phyloP scores from a whole-genome alignment of 2,888 invertebrate species.

The Agrochola lychnidis region DNA sequence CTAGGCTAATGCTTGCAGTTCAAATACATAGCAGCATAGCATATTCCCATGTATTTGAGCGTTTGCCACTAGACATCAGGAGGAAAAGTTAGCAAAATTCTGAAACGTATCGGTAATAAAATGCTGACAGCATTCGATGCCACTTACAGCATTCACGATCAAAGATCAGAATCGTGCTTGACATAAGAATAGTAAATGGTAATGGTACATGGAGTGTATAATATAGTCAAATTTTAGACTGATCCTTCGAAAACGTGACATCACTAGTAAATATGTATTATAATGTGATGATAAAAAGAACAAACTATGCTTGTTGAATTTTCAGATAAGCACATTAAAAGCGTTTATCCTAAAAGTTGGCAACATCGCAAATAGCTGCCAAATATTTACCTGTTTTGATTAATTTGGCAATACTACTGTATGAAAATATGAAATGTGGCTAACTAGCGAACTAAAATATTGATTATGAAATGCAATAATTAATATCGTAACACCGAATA shows the following conservation, averaged over 20 bases:
- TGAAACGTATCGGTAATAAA: conserved; percentile 3
- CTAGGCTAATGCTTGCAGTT: no score
- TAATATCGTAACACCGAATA: no score
- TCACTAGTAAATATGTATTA: background rate
- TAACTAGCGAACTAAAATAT: no score
- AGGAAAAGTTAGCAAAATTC: background rate
- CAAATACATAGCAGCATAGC: no score
- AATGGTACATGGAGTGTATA: background rate
- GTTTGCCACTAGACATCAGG: background rate
- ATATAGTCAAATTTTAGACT: conserved; percentile 3
- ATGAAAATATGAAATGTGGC: no score
- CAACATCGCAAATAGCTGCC: no score
- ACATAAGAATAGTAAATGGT: conserved; percentile 23
- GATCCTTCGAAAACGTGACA: background rate
- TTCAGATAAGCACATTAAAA: background rate
- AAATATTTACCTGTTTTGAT: no score
- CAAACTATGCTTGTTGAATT: background rate
- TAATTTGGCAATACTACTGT: no score
- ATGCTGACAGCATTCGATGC: background rate
- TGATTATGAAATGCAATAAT: no score
- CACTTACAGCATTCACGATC: conserved; percentile 13
- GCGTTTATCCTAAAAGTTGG: no score
- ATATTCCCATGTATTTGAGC: no score
- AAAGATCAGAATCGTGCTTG: conserved; percentile 43
- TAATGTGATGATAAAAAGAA: background rate